Evolutionary conservation across 2,797 vertebrate genomes (phyloP).

Genomic region (Gephyroberyx darwinii): DNA sequence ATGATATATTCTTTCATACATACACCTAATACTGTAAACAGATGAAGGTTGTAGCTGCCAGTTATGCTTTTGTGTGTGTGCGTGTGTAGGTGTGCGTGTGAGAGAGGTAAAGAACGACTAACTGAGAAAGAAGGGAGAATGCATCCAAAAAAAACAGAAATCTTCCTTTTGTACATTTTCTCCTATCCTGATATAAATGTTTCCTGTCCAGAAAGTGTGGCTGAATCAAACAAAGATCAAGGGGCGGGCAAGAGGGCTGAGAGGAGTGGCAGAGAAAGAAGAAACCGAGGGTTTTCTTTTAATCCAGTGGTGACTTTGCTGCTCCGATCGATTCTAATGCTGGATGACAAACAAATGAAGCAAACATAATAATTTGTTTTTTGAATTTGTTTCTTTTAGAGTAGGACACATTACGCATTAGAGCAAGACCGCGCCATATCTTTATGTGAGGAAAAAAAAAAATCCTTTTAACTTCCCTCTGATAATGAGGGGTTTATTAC

Average conservation of each 20-base stretch:
- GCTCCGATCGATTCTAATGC: conserved; percentile 61
- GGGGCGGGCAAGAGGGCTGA: conserved; percentile 22
- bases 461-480: conserved; percentile 29
- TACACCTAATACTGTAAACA: conserved; percentile 45
- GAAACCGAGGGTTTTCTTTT: conserved; percentile 67
- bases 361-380: conserved; percentile 47
- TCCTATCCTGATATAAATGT: conserved; percentile 62
- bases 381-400: conserved; percentile 67
- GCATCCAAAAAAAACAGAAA: conserved; percentile 12
- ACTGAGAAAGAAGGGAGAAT: background rate
- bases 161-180: conserved; percentile 37
- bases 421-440: conserved; percentile 34
- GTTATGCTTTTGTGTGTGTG: conserved; percentile 16
- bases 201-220: conserved; percentile 51
- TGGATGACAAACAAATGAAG: conserved; percentile 59
- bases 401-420: conserved; percentile 58
- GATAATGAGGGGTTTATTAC: conserved; percentile 61
- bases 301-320: conserved; percentile 62
- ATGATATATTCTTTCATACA: conserved; percentile 47
- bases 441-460: conserved; percentile 33
- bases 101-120: conserved; percentile 8
- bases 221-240: conserved; percentile 53
- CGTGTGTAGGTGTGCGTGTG: background rate
- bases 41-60: conserved; percentile 19
- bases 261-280: conserved; percentile 54